Base-by-base conservation (phyloP, 23 tunicate species). In the Clavelina lepadiformis region DNA sequence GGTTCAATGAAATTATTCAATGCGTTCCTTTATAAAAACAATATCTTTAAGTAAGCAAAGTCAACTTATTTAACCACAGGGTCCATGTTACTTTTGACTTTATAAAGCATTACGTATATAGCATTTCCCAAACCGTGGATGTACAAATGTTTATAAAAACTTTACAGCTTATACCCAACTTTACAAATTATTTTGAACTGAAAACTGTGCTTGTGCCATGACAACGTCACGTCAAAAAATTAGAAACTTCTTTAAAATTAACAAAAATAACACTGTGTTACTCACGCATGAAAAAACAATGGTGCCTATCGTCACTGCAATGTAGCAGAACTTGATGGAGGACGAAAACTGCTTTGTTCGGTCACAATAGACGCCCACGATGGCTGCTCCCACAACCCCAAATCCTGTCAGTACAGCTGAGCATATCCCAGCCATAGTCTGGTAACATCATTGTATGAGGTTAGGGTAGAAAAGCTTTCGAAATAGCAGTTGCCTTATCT, bases 341-440 rank as follows among this genome's bases (percentile, higher is more conserved):
- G 84, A 46, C 2, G 88, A 73, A 52, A 80, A 80, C 36, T 73
- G 82, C 63, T 88, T 88, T 3, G 82, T 67, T 26, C 56, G 37
- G 68, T 72, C 96, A 28, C 76, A 74, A 33, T 57, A 36, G 23
- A 67, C 32, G 29, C 96, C 82, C 15, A 74, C 54, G 7, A 62
- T 38, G 3, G 78, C 72, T 28, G 83, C 96, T 6, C 96, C 96
- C 41, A 88, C 38, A 28, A 88, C 73, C n/a, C 96, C 96, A 0
- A 74, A 38, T 2, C 35, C 73, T 13, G 96, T 88, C 62, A 80
- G 46, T 28, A 68, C 70, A 3, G 88, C 83, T 11, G 74, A 57
- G 21, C 73, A 80, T 13, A 68, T 45, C 2, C 96, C 96, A 5
- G 82, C 96, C 41, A 78, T 63, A 11, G 74, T 64, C 93, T 84